phyloP scores from a whole-genome alignment of 2,113 vertebrate species.

The Azemiops feae region DNA sequence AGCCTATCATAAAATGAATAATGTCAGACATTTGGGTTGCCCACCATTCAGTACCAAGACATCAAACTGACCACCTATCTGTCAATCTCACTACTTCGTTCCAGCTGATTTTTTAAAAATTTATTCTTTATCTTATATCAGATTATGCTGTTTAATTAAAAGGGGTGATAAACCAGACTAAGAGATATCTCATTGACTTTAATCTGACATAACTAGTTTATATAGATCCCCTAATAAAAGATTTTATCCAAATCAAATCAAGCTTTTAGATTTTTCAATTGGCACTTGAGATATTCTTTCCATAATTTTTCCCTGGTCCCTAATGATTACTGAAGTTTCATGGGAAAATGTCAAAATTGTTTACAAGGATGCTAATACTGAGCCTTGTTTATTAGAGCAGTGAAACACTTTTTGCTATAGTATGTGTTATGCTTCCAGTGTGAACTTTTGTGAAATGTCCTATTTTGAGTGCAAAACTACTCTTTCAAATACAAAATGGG shows the following conservation, averaged over 20 bases:
- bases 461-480: neutral
- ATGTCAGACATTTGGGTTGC: neutral
- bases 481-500: neutral
- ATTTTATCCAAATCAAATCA: neutral
- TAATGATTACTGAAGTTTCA: neutral
- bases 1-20: neutral
- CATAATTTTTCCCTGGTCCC: neutral
- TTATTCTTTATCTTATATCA: neutral
- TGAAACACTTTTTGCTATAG: neutral
- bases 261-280: neutral
- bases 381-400: neutral
- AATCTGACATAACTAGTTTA: neutral
- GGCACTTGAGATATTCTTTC: neutral
- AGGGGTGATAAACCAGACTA: neutral
- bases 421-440: neutral
- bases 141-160: neutral
- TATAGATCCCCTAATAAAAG: neutral
- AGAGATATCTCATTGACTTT: neutral
- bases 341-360: neutral
- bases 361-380: neutral
- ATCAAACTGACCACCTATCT: neutral
- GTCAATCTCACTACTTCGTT: neutral
- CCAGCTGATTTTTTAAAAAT: neutral
- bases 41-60: neutral
- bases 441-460: neutral